Evolutionary conservation across 2,113 vertebrate species (phyloP), one percentile per base, ranked within the genome.

Genomic region (Strix aluco): DNA sequence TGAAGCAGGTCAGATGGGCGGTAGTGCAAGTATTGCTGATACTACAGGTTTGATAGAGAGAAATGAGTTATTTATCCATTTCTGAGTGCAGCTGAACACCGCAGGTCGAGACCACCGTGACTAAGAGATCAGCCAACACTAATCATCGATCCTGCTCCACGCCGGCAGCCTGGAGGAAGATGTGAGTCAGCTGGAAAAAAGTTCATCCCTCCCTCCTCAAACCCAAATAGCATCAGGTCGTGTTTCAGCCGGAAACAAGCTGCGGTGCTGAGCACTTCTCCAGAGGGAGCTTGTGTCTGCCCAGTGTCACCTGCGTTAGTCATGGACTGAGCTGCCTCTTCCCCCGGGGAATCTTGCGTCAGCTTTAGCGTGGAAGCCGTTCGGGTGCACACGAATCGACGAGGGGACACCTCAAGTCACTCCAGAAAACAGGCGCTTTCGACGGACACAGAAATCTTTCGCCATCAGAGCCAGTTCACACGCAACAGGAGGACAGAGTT

Each of bases 11-110:
- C 57, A 66, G 65, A 44, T 5, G n/a, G 80, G 61, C 16, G 69
- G 27, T 63, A 86, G 75, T 65, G 63, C 75, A 86, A 79, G 49
- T 85, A 92, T 89, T 85, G 95, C 95, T 92, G 62, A 80, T 23
- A 38, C 62, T 59, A 63, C 67, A 58, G 72, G 30, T 57, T 30
- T 57, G 94, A 90, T 9, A 67, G 65, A 94, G 26, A 66, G 79
- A 95, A 44, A 69, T 1, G 4, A 84, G 73, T 62, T 79, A 77
- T 54, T 81, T 25, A 29, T n/a, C 80, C 4, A 20, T 44, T 72
- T 61, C 23, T 5, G 69, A 93, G 47, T 4, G 55, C 36, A 69
- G 90, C 49, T 54, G 72, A 82, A 72, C 30, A 14, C 32, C 34
- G 40, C 36, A 61, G 81, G 71, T 49, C 1, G 20, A 77, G 82